A percentile compares a stretch with the other conserved stretches of the same genome.
phyloP scores from a whole-genome alignment of 1,140 invertebrate genomes.

The Drosophila pachea region DNA sequence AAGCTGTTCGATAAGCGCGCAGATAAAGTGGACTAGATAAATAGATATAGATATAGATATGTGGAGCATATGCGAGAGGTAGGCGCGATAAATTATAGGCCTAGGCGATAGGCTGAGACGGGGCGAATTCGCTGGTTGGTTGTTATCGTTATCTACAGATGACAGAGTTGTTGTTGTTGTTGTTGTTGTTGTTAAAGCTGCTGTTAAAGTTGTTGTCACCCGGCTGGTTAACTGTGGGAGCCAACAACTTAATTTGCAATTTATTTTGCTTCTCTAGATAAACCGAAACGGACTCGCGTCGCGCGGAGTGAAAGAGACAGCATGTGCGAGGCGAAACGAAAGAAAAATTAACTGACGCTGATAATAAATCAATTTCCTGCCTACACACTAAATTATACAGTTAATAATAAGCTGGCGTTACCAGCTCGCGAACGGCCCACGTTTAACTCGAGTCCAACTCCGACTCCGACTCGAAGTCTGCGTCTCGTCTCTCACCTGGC shows the following conservation, averaged over 20 bases:
- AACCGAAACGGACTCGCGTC: constrained; percentile 16
- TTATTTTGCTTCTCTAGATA: constrained; percentile 43
- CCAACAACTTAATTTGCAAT: constrained; percentile 75
- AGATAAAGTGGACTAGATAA: constrained; percentile 19
- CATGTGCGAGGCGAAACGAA: background rate
- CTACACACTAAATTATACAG: constrained; percentile 75
- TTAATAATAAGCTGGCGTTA: constrained; percentile 71
- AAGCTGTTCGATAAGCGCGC: constrained; percentile 53
- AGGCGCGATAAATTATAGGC: constrained; percentile 69
- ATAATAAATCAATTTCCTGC: constrained; percentile 77
- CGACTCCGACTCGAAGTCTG: constrained; percentile 8
- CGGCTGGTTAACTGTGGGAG: constrained; percentile 67
- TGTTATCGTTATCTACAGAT: constrained; percentile 58
- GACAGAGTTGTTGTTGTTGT: constrained; percentile 31
- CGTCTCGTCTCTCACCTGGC: constrained; percentile 40
- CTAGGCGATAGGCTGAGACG: constrained; percentile 18
- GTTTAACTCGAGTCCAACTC: constrained; percentile 31
- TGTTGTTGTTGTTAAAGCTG: constrained; percentile 11
- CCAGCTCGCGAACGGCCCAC: constrained; percentile 58
- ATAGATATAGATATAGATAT: background rate
- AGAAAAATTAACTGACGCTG: constrained; percentile 69
- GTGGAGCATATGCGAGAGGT: constrained; percentile 34
- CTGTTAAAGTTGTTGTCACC: constrained; percentile 32
- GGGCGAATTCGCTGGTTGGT: constrained; percentile 8
- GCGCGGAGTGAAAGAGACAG: background rate